Evolutionary conservation across 2,888 invertebrate species (phyloP).

Genomic region (Diarsia brunnea): DNA sequence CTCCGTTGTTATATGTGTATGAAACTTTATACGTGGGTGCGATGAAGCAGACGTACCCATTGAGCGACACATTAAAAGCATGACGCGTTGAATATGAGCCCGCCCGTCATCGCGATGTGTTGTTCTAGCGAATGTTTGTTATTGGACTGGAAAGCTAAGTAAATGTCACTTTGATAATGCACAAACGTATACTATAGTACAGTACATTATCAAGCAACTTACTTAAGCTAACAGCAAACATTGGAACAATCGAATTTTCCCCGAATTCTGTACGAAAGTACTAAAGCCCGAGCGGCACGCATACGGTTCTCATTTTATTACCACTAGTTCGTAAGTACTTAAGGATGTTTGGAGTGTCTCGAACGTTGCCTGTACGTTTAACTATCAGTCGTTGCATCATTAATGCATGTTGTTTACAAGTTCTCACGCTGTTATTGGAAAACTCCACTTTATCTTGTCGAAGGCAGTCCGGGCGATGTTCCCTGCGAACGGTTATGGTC

Average conservation of each 20-base stretch:
- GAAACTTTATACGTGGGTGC: conserved; percentile 80
- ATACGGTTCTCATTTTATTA: conserved; percentile 59
- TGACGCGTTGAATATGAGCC: conserved; percentile 65
- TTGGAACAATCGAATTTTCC: conserved; percentile 42
- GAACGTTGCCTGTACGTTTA: conserved; percentile 51
- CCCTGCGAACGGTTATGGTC: conserved; percentile 11
- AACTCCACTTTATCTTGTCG: conserved; percentile 56
- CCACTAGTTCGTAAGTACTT: conserved; percentile 60
- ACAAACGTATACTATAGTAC: conserved; percentile 25
- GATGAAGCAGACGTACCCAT: conserved; percentile 72
- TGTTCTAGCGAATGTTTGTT: conserved; percentile 38
- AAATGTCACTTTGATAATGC: conserved; percentile 36
- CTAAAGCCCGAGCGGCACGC: conserved; percentile 35
- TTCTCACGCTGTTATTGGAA: conserved; percentile 63
- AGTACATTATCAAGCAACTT: conserved; percentile 43
- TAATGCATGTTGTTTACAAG: conserved; percentile 67
- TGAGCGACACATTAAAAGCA: conserved; percentile 69
- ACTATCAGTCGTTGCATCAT: conserved; percentile 64
- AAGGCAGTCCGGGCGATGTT: conserved; percentile 20
- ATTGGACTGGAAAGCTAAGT: conserved; percentile 36
- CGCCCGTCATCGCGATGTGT: conserved; percentile 50
- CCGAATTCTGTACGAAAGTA: conserved; percentile 42
- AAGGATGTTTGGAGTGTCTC: conserved; percentile 60
- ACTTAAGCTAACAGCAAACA: conserved; percentile 30
- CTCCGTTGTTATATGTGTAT: conserved; percentile 73